Conservation (phyloP, 2,888 invertebrate genomes). For the Gandaritis pyraliata region DNA sequence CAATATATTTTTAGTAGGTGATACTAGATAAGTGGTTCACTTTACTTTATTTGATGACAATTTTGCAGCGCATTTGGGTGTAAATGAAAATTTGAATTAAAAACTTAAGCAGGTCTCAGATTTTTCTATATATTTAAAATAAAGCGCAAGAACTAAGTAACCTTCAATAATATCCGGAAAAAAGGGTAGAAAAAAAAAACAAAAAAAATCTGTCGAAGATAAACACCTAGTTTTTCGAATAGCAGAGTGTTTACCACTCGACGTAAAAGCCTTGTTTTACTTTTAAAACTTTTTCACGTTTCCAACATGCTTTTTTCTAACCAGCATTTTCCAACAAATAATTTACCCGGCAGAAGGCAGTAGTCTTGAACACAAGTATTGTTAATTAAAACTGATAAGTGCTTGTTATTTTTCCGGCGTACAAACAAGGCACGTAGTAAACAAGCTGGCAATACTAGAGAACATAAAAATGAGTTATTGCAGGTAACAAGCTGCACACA, state of each 20-base stretch:
- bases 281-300: conserved; percentile 8
- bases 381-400: conserved; percentile 28
- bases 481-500: conserved; percentile 35
- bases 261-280: conserved; percentile 5
- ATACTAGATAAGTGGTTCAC: neutral
- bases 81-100: no score
- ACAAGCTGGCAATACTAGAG: conserved; percentile 31
- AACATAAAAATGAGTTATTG: conserved; percentile 33
- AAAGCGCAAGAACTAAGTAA: no score
- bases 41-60: neutral
- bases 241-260: conserved; percentile 14
- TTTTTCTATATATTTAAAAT: no score
- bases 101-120: no score
- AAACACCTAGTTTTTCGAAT: conserved; percentile 8
- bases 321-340: conserved; percentile 11
- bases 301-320: conserved; percentile 4
- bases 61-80: neutral
- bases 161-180: neutral
- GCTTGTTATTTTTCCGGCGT: conserved; percentile 22
- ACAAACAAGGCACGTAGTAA: conserved; percentile 28
- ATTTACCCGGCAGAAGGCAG: conserved; percentile 6
- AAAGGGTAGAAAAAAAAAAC: neutral
- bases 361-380: conserved; percentile 17
- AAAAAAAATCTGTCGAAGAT: neutral
- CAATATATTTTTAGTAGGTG: conserved; percentile 4